A percentile compares a stretch with the other conserved stretches of the same genome.
Evolutionary conservation across 2,113 vertebrate genomes (phyloP).

Genomic region (Gadus chalcogrammus): DNA sequence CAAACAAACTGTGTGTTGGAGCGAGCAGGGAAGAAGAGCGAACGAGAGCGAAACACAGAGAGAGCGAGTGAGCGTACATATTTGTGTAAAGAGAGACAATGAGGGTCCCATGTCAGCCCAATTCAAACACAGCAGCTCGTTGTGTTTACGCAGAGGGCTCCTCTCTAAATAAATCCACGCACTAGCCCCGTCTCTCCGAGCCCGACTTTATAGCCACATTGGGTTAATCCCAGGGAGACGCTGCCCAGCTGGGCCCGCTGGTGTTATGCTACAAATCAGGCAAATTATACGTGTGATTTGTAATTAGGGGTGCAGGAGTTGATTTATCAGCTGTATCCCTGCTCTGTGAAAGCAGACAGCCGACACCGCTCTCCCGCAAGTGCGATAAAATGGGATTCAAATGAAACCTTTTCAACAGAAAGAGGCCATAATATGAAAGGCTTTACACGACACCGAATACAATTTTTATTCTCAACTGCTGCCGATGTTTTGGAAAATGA

Average conservation of each 20-base stretch:
- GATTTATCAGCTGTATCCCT: too few species aligned
- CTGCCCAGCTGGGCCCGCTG: slow-evolving; percentile 12
- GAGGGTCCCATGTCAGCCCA: slow-evolving; percentile 41
- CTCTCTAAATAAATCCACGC: slow-evolving; percentile 33
- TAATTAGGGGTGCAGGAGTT: slow-evolving; percentile 3
- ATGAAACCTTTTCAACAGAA: too few species aligned
- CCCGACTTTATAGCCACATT: slow-evolving; percentile 6
- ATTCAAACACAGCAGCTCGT: slow-evolving; percentile 34
- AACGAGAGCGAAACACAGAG: neutral
- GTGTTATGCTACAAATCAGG: neutral
- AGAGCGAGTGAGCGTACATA: slow-evolving; percentile 13
- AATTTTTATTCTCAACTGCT: too few species aligned
- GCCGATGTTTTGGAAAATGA: too few species aligned
- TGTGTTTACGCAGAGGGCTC: slow-evolving; percentile 36
- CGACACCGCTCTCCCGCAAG: too few species aligned
- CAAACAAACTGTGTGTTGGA: slow-evolving; percentile 59
- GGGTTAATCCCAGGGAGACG: neutral
- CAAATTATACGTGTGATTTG: slow-evolving; percentile 4
- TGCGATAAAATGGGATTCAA: too few species aligned
- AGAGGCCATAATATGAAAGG: too few species aligned
- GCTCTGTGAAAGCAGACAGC: too few species aligned
- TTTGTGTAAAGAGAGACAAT: slow-evolving; percentile 10
- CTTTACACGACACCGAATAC: too few species aligned
- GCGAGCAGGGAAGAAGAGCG: slow-evolving; percentile 4
- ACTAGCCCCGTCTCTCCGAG: slow-evolving; percentile 10